Conservation (phyloP, 2,113 vertebrate species). For the Anseranas semipalmata region DNA sequence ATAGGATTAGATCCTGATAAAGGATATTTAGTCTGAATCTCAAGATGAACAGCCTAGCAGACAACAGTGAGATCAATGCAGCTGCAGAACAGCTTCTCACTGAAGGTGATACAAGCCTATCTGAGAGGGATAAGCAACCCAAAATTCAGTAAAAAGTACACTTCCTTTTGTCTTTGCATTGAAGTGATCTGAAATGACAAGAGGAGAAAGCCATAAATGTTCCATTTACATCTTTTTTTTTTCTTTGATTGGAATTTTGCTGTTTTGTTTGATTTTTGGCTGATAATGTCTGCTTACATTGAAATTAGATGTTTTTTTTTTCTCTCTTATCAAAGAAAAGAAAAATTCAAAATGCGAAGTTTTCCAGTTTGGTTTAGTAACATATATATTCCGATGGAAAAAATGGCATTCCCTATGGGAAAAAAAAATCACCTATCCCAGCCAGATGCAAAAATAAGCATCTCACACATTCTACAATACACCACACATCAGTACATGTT, state of each 20-base stretch:
- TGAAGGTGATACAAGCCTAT: neutral
- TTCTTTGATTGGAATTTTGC: neutral
- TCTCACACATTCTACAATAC: neutral
- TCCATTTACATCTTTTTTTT: neutral
- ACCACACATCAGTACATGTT: neutral
- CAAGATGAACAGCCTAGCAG: conserved; percentile 2
- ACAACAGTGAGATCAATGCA: conserved; percentile 10
- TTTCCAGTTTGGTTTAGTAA: neutral
- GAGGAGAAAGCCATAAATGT: neutral
- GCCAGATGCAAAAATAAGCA: neutral
- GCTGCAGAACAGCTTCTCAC: neutral
- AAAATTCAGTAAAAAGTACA: neutral
- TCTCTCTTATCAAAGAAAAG: neutral
- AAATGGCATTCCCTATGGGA: neutral
- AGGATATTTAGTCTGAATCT: neutral
- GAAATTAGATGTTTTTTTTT: neutral
- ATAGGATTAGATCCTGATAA: conserved; percentile 1
- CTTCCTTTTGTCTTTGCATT: neutral
- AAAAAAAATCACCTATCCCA: neutral
- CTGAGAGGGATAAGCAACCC: neutral
- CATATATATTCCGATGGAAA: neutral
- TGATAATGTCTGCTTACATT: neutral
- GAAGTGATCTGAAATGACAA: neutral
- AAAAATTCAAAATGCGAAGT: neutral
- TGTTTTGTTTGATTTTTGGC: neutral